These are phyloP conservation scores for Melanotaenia maccullochi DNA, from an alignment of 2,797 vertebrate species.

Conservation along the genomic window DNA sequence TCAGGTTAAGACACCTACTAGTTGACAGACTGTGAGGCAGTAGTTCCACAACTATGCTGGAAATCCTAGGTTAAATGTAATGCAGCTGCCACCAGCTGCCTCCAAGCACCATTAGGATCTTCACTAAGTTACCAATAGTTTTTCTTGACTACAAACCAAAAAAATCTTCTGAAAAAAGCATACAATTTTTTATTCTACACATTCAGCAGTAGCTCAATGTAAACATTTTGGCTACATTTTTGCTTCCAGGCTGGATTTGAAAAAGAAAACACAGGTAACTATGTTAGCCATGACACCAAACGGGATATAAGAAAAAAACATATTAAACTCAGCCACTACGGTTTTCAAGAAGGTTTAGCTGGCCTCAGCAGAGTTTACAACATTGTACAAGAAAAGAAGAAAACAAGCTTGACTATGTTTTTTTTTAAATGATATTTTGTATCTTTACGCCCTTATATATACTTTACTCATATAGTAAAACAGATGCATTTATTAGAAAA, in stretches of 20 bases:
- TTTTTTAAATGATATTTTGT: not conserved
- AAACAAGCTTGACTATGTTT: not conserved
- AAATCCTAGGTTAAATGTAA: not conserved
- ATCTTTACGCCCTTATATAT: not conserved
- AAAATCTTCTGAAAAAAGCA: not conserved
- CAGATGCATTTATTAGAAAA: not conserved
- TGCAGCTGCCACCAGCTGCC: not conserved
- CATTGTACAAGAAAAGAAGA: not conserved
- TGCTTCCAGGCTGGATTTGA: not conserved
- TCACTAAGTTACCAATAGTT: conserved; percentile 2
- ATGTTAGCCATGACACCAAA: not conserved
- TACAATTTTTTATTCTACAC: not conserved
- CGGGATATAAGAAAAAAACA: not conserved
- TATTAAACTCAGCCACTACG: not conserved
- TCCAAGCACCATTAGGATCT: conserved; percentile 13
- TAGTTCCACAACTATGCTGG: not conserved
- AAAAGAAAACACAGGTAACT: not conserved
- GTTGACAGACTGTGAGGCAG: conserved; percentile 10
- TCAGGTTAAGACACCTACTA: conserved; percentile 27
- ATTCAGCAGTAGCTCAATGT: not conserved
- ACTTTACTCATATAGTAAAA: not conserved
- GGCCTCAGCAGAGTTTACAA: not conserved
- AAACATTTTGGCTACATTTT: not conserved
- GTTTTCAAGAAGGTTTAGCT: not conserved
- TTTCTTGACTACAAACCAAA: not conserved